A percentile compares a stretch with the other conserved stretches of the same genome.
These are phyloP conservation scores for Cryptocephalus primarius DNA, from an alignment of 2,888 invertebrate species.

Conservation along the genomic window DNA sequence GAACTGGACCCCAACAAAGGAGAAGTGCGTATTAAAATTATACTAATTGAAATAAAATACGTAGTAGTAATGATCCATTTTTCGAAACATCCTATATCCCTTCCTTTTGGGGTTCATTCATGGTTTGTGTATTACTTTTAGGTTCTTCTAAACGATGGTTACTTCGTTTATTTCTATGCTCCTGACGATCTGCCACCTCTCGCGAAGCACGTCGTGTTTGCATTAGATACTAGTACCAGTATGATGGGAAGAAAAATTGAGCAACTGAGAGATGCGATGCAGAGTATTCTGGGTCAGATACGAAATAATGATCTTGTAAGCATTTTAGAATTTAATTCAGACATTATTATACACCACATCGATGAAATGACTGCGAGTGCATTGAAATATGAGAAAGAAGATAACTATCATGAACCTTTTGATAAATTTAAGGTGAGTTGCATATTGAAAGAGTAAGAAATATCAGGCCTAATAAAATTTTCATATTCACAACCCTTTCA, in stretches of 20 bases:
- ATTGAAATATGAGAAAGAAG: conserved; percentile 12
- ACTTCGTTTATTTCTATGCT: conserved; percentile 42
- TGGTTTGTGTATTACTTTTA: not conserved
- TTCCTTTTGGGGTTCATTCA: too few relatives aligned
- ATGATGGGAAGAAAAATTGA: conserved; percentile 38
- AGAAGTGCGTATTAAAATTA: conserved; percentile 3
- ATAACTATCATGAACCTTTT: conserved; percentile 1
- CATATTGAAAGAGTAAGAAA: not conserved
- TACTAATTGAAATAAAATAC: too few relatives aligned
- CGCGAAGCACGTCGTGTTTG: conserved; percentile 40
- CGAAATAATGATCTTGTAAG: conserved; percentile 53
- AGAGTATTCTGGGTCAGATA: conserved; percentile 49
- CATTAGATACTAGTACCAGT: conserved; percentile 42
- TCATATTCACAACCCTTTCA: not conserved
- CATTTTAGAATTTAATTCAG: conserved; percentile 51
- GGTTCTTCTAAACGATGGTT: conserved; percentile 27
- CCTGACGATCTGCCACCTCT: conserved; percentile 31
- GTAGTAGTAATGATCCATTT: too few relatives aligned
- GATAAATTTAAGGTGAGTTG: not conserved
- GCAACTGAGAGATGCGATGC: conserved; percentile 46
- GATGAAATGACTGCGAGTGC: conserved; percentile 29
- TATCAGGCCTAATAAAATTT: too few relatives aligned
- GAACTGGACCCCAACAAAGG: conserved; percentile 9
- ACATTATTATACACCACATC: conserved; percentile 42
- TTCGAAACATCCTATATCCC: too few relatives aligned